These are phyloP conservation scores for Brachyhypopomus occidentalis DNA, from an alignment of 2,113 vertebrate species.

Conservation along the genomic window DNA sequence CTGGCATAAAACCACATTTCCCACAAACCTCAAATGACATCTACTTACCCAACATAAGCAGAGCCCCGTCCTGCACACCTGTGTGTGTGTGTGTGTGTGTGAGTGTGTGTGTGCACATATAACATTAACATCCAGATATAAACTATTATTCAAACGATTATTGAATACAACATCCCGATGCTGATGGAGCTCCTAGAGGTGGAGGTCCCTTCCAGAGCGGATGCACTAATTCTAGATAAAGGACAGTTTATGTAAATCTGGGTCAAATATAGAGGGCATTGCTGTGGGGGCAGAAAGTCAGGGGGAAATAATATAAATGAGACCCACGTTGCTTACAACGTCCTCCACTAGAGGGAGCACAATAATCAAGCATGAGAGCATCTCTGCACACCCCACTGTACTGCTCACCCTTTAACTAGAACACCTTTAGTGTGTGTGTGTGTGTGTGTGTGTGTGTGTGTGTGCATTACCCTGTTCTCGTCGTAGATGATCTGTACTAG, in stretches of 20 bases:
- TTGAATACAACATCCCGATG: too few relatives aligned
- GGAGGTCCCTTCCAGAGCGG: too few relatives aligned
- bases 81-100: neutral
- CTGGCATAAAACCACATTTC: neutral
- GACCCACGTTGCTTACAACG: neutral
- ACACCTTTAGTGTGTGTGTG: too few relatives aligned
- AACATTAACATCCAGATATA: too few relatives aligned
- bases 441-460: neutral
- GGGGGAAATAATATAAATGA: neutral
- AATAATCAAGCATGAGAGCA: constrained; percentile 1
- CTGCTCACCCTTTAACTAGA: neutral
- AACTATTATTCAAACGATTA: too few relatives aligned
- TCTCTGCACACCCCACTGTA: neutral
- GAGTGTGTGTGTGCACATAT: neutral
- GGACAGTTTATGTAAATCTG: too few relatives aligned
- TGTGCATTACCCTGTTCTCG: constrained; percentile 91
- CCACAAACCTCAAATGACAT: neutral
- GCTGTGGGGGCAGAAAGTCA: too few relatives aligned
- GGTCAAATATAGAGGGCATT: too few relatives aligned
- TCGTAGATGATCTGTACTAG: constrained; percentile 99
- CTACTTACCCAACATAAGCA: too few relatives aligned
- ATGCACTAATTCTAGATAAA: too few relatives aligned
- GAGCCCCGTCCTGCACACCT: too few relatives aligned
- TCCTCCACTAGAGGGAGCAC: constrained; percentile 44
- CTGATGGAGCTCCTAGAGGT: too few relatives aligned